Base-by-base conservation (phyloP, 2,113 vertebrate species). In the Circaetus gallicus region DNA sequence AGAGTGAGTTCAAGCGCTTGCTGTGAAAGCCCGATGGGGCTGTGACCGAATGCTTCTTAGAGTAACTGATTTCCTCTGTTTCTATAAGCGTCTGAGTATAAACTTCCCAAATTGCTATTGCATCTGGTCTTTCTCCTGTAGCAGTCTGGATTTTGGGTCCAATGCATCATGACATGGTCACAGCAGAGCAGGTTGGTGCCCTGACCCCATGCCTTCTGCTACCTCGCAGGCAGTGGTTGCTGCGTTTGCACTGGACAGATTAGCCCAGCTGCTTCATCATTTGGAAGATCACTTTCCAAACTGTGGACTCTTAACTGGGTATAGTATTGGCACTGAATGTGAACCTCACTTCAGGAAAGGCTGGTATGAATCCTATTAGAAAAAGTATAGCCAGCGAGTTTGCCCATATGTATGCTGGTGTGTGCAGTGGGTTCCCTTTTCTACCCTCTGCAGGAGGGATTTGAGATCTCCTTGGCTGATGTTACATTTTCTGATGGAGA, bases 1-100 rank as follows among this genome's bases (percentile, higher is more conserved):
- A 61, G 69, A 45, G 36, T 0, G 0, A 56, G 38, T 1, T 3
- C 70, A 31, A 40, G 82, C 1, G 3, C 17, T 66, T 2, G 0
- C 36, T 16, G 36, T 0, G 0, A 58, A 3, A 76, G 10, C 53
- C 53, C 7, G 0, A 2, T 12, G 49, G 88, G 56, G 16, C 36
- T 92, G 56, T 28, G 29, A 29, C 32, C 2, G 1, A 77, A 58
- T 1, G 8, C 24, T 61, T 43, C 29, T 36, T 63, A 67, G 52
- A 55, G 22, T 24, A 73, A 1, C 26, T 5, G 29, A 38, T 72
- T 88, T 72, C 47, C 43, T 76, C 62, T 40, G 0, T 45, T 84
- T 72, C 76, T 55, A 11, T 10, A 31, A 29, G 7, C 0, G 0
- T 5, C 3, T 5, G 3, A 4, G 13, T 76, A 55, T 38, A 56